Evolutionary conservation across 2,888 invertebrate genomes (phyloP).

Genomic region (Tethea ocularis): DNA sequence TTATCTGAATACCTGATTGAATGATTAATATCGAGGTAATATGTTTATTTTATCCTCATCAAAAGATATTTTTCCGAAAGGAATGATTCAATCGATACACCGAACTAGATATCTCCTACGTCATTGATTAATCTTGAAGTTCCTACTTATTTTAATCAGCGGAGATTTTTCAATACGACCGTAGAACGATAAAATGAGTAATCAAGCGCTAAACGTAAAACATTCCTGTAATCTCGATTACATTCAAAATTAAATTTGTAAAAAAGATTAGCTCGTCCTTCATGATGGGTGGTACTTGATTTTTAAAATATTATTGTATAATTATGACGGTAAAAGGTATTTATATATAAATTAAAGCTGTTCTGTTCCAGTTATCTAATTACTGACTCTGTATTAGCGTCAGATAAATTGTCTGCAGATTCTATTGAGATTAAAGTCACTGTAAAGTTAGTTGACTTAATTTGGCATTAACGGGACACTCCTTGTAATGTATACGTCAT

Average conservation of each 20-base stretch:
- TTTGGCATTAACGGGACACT: slow-evolving; percentile 38
- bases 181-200: background rate
- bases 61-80: background rate
- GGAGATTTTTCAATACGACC: background rate
- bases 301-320: background rate
- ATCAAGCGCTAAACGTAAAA: background rate
- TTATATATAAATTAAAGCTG: background rate
- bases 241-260: no score
- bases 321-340: background rate
- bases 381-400: background rate
- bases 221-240: no score
- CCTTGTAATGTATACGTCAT: slow-evolving; percentile 27
- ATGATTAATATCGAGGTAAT: background rate
- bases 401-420: slow-evolving; percentile 18
- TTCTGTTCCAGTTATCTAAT: background rate
- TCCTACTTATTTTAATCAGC: background rate
- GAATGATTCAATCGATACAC: background rate
- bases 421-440: slow-evolving; percentile 16
- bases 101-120: background rate
- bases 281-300: background rate
- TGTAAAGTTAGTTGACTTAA: slow-evolving; percentile 23
- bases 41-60: background rate
- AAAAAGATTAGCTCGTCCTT: no score
- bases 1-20: background rate
- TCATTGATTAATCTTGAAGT: background rate